phyloP scores from a whole-genome alignment of 2,888 invertebrate genomes.

The Charanyca ferruginea region DNA sequence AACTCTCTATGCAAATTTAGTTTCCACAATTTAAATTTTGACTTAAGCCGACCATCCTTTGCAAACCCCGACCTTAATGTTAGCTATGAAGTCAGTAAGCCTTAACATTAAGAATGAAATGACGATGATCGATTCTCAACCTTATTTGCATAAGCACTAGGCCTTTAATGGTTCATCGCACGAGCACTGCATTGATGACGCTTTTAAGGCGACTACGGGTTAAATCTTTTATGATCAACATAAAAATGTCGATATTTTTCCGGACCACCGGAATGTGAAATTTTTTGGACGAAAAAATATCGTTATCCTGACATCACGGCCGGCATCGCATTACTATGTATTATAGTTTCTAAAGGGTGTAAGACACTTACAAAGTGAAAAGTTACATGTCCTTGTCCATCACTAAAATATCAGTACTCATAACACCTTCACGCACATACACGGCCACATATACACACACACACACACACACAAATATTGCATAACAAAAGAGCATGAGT shows the following conservation, averaged over 20 bases:
- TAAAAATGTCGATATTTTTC: slow-evolving; percentile 77
- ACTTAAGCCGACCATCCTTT: slow-evolving; percentile 56
- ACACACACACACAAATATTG: no score
- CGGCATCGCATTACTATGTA: slow-evolving; percentile 19
- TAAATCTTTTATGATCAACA: slow-evolving; percentile 79
- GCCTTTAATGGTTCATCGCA: slow-evolving; percentile 67
- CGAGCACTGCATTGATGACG: slow-evolving; percentile 70
- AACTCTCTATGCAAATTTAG: slow-evolving; percentile 59
- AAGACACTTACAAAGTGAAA: no score
- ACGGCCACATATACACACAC: no score
- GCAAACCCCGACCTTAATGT: slow-evolving; percentile 66
- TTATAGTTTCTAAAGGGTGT: slow-evolving; percentile 8
- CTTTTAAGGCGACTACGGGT: slow-evolving; percentile 71
- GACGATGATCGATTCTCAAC: slow-evolving; percentile 67
- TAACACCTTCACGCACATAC: no score
- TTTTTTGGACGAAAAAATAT: slow-evolving; percentile 35
- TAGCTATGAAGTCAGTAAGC: slow-evolving; percentile 68
- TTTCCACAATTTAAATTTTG: slow-evolving; percentile 63
- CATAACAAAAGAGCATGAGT: no score
- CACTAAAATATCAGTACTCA: no score
- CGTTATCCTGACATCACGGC: slow-evolving; percentile 28
- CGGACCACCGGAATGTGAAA: slow-evolving; percentile 53
- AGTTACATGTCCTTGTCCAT: no score
- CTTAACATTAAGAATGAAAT: slow-evolving; percentile 63
- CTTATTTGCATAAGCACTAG: slow-evolving; percentile 67